Evolutionary conservation across 2,888 invertebrate genomes (phyloP).

Genomic region (Protonemura montana): DNA sequence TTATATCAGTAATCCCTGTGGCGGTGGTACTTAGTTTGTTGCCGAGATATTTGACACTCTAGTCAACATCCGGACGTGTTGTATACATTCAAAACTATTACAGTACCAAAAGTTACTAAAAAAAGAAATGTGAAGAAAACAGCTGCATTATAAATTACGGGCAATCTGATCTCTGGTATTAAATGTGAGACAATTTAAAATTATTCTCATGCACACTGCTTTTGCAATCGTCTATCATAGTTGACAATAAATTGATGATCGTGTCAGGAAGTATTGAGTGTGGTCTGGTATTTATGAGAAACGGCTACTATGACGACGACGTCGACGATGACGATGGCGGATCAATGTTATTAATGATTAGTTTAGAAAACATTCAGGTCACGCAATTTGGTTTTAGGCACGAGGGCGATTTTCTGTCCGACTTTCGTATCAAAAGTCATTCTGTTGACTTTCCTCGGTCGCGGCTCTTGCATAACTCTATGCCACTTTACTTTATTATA

Average conservation of each 20-base stretch:
- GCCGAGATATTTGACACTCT: not conserved
- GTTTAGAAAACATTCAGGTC: constrained; percentile 37
- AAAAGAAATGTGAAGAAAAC: no score
- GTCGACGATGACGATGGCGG: not conserved
- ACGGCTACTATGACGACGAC: not conserved
- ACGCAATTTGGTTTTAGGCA: constrained; percentile 33
- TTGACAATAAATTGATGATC: constrained; percentile 2
- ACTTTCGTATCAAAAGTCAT: constrained; percentile 12
- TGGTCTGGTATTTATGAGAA: constrained; percentile 33
- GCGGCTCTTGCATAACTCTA: not conserved
- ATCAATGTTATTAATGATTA: constrained; percentile 39
- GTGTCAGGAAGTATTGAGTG: constrained; percentile 29
- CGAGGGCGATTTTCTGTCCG: constrained; percentile 18
- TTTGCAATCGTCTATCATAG: not conserved
- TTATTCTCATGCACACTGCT: not conserved
- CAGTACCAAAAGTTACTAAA: no score
- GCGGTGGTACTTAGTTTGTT: not conserved
- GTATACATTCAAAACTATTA: no score
- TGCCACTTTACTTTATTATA: not conserved
- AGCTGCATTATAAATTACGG: no score
- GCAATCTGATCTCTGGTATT: not conserved
- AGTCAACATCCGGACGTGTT: not conserved
- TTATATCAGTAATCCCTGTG: not conserved
- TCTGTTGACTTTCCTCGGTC: not conserved
- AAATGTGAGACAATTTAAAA: not conserved